These are phyloP conservation scores for Prenolepis imparis DNA, from an alignment of 2,888 invertebrate species.

Conservation along the genomic window DNA sequence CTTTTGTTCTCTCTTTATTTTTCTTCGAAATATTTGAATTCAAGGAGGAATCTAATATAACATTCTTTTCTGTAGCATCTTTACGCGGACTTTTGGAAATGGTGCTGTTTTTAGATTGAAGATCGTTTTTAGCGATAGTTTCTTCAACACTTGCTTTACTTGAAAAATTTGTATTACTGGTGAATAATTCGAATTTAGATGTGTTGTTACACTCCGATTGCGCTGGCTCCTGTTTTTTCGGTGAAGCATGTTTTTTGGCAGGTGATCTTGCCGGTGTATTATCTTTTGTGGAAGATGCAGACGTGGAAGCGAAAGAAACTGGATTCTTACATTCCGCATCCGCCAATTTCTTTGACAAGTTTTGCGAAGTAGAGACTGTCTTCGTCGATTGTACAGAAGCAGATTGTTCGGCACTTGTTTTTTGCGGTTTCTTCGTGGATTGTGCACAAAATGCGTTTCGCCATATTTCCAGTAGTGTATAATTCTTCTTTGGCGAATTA, in stretches of 20 bases:
- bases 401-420: not conserved
- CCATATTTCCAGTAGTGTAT: slow-evolving; percentile 14
- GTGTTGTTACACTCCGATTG: not conserved
- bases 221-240: not conserved
- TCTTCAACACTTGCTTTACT: not conserved
- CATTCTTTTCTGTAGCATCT: not conserved
- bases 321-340: not conserved
- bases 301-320: slow-evolving; percentile 1
- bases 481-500: not conserved
- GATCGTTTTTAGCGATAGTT: not conserved
- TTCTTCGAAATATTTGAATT: not conserved
- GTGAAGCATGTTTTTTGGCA: not conserved
- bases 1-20: too few relatives aligned
- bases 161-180: not conserved
- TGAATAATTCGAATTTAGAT: not conserved
- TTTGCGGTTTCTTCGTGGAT: too few relatives aligned
- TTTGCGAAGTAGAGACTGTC: not conserved
- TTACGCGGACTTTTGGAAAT: not conserved
- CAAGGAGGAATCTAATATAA: not conserved
- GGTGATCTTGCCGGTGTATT: not conserved
- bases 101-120: not conserved
- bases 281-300: slow-evolving; percentile 21
- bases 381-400: not conserved
- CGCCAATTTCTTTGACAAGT: not conserved
- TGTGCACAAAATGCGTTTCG: slow-evolving; percentile 13